Evolutionary conservation across 2,113 vertebrate species (phyloP), one percentile per base, ranked within the genome.

Genomic region (Actenoides hombroni): DNA sequence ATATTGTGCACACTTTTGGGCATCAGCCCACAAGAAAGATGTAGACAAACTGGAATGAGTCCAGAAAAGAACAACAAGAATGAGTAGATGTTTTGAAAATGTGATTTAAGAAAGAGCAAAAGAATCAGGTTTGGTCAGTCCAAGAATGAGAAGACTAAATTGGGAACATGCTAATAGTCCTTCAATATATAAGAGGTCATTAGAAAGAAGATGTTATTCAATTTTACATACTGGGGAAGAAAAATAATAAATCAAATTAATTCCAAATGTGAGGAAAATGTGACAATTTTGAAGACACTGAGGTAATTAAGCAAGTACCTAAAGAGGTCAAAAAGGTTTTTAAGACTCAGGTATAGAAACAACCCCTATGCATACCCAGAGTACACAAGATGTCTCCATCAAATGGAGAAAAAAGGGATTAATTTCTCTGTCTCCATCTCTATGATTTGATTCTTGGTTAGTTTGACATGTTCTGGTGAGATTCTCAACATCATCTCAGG

Each of bases 41-140:
- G 86, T 40, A 87, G 93, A 89, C 65, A 91, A 94, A 75, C 31
- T 95, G 94, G 96, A 95, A 79, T 1, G 21, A 69, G 74, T 92
- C 94, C 94, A 95, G 81, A 84, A 91, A 48, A 94, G 84, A 95
- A 91, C 90, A 94, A 95, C 69, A 68, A 76, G 83, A 84, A 89
- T 87, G 77, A 95, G 94, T 92, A 89, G 81, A 89, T 89, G 70
- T 89, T 95, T 91, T 89, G 89, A 94, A 95, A 94, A 94, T 87
- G 91, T 69, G 81, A 83, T 91, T 94, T 92, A 68, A 94, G 91
- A 92, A 94, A 95, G 65, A 76, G 61, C 53, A 89, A 86, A 97
- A 94, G 93, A 91, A 95, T 85, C 0, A 2, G 42, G 53, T 82
- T 95, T 79, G 48, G 69, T 88, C 84, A 75, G 48, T 70, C 74